Conservation (phyloP, 2,888 invertebrate species). For the Vanessa cardui region DNA sequence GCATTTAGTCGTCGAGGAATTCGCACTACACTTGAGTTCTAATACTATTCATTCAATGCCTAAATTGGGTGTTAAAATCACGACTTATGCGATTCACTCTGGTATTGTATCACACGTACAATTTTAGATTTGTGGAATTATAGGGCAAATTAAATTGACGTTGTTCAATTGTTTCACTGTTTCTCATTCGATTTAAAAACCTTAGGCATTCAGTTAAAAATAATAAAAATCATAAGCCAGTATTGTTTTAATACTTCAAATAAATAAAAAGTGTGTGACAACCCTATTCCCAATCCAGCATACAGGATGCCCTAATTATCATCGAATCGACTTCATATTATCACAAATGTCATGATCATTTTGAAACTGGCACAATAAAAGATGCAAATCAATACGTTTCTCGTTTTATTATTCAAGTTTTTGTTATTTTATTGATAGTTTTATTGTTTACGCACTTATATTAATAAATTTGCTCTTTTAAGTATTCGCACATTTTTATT, state of each 20-base stretch:
- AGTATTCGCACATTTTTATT: not conserved
- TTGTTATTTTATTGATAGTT: not conserved
- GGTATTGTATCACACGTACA: not conserved
- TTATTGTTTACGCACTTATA: not conserved
- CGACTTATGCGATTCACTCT: not conserved
- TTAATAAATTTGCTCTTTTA: conserved; percentile 4
- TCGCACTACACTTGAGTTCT: conserved; percentile 27
- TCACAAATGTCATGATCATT: conserved; percentile 22
- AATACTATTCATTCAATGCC: conserved; percentile 7
- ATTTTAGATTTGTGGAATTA: not conserved
- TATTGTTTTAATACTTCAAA: no score
- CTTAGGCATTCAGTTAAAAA: no score
- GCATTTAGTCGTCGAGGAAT: conserved; percentile 46
- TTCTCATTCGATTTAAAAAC: not conserved
- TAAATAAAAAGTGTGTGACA: not conserved
- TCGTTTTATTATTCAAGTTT: conserved; percentile 2
- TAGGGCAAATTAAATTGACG: not conserved
- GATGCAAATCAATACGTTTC: not conserved
- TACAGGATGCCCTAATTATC: conserved; percentile 24
- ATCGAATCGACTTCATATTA: conserved; percentile 11
- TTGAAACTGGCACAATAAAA: conserved; percentile 9
- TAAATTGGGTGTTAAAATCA: conserved; percentile 14
- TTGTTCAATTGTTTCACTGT: not conserved
- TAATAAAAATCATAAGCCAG: no score
- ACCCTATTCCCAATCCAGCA: conserved; percentile 21